Percentiles rank a stretch among this genome's conserved stretches.
These are phyloP conservation scores for Pterois miles DNA, from an alignment of 2,797 vertebrate species.

Conservation along the genomic window DNA sequence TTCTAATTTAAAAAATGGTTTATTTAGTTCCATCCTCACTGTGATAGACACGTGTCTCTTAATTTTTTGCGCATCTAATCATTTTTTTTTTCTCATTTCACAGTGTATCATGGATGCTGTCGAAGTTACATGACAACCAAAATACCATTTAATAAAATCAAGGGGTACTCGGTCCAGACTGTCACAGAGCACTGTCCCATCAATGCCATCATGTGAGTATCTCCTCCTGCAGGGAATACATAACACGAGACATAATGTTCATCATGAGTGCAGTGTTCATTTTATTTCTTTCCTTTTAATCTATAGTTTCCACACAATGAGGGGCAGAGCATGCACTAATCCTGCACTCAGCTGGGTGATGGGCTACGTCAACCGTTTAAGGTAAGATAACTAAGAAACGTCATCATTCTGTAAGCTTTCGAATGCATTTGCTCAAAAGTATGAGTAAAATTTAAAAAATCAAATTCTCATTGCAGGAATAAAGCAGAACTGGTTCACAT, in stretches of 20 bases:
- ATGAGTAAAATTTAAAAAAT: neutral
- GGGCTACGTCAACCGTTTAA: conserved; percentile 45
- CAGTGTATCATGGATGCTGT: conserved; percentile 59
- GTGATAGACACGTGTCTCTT: neutral
- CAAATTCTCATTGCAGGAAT: conserved; percentile 46
- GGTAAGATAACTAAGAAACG: conserved; percentile 49
- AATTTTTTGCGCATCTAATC: neutral
- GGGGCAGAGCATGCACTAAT: conserved; percentile 60
- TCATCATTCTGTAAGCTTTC: neutral
- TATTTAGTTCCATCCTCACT: neutral
- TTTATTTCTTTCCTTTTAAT: neutral
- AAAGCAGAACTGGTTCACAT: conserved; percentile 55
- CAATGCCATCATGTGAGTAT: conserved; percentile 78
- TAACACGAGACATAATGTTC: neutral
- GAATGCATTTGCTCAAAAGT: neutral
- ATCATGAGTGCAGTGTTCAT: neutral
- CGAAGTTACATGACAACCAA: conserved; percentile 20
- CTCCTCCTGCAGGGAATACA: neutral
- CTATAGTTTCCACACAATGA: conserved; percentile 73
- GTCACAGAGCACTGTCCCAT: conserved; percentile 44
- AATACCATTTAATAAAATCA: conserved; percentile 20
- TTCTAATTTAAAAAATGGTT: no score
- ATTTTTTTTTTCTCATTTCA: neutral
- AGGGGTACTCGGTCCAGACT: conserved; percentile 70
- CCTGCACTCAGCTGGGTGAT: conserved; percentile 74